Evolutionary conservation across 2,113 vertebrate genomes (phyloP), one percentile per base, ranked within the genome.

Genomic region (Poeciliopsis retropinna): DNA sequence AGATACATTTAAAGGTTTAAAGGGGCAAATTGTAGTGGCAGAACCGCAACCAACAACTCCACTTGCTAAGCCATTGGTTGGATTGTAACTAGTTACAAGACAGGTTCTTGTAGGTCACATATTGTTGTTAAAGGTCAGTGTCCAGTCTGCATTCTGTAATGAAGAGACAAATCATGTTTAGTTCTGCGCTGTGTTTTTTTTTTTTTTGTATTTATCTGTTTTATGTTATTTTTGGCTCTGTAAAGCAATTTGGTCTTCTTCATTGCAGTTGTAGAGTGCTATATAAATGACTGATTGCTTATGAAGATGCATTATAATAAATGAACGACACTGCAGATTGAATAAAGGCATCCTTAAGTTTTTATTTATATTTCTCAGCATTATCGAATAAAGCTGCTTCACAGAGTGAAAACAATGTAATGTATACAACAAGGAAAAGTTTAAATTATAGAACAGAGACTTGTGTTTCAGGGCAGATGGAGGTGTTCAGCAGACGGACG

Each of bases 401-500:
- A 31, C 78, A 5, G 76, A 51, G 70, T 19, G 22, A 77, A 73
- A 85, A 79, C 54, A 1, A 68, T 69, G 5, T 67, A 79, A 28
- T 60, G 82, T 83, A 41, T 84, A 88, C 80, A 87, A 85, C 80
- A 88, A 88, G 81, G 75, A 87, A 32, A 76, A 72, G 61, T 84
- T 91, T 90, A 92, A 92, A 82, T 93, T 87, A 87, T 60, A 32
- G 66, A 78, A 81, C 67, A 31, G 64, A 47, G 71, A 37, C 34
- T 60, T n/a, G 60, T 11, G 15, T 69, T 73, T 73, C 4, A 25
- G 68, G 41, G 31, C 34, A 37, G 51, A 32, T 1, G 37, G 3
- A n/a, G 39, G 28, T 86, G 92, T 95, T 97, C 94, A 98, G 94
- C 98, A 99, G 86, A 96, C 94, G 28, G 97, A 95, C 5, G 97